Conservation (phyloP, 1,140 invertebrate genomes). For the Trachymyrmex septentrionalis region DNA sequence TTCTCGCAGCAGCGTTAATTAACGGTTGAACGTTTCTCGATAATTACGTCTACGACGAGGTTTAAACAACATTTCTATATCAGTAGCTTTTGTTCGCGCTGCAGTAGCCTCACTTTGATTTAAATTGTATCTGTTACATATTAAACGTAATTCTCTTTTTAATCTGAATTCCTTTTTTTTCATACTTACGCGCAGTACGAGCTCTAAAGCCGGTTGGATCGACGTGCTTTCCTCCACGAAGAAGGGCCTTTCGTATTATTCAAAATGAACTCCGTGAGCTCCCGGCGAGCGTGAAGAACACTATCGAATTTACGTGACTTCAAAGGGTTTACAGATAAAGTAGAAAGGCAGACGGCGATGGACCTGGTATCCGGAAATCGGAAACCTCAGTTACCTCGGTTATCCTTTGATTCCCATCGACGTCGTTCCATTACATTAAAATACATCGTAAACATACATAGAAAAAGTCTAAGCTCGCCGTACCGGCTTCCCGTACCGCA, state of each 20-base stretch:
- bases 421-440: conserved; percentile 23
- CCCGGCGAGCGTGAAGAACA: conserved; percentile 9
- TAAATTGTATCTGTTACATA: background rate
- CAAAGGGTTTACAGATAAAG: conserved; percentile 38
- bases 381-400: conserved; percentile 46
- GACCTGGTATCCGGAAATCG: conserved; percentile 30
- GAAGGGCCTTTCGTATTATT: conserved; percentile 37
- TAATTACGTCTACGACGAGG: conserved; percentile 16
- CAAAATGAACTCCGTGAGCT: conserved; percentile 36
- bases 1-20: conserved; percentile 31
- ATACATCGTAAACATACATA: conserved; percentile 1
- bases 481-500: background rate
- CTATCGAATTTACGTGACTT: conserved; percentile 58
- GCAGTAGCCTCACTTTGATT: background rate
- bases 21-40: conserved; percentile 18
- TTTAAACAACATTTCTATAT: background rate
- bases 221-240: background rate
- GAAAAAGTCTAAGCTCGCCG: background rate
- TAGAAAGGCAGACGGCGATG: conserved; percentile 22
- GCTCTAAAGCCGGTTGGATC: background rate
- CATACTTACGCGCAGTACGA: background rate
- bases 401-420: conserved; percentile 36
- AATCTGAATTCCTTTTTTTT: background rate
- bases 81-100: background rate
- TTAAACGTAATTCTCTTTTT: background rate